phyloP scores from a whole-genome alignment of 2,797 vertebrate species.

The Valencia hispanica region DNA sequence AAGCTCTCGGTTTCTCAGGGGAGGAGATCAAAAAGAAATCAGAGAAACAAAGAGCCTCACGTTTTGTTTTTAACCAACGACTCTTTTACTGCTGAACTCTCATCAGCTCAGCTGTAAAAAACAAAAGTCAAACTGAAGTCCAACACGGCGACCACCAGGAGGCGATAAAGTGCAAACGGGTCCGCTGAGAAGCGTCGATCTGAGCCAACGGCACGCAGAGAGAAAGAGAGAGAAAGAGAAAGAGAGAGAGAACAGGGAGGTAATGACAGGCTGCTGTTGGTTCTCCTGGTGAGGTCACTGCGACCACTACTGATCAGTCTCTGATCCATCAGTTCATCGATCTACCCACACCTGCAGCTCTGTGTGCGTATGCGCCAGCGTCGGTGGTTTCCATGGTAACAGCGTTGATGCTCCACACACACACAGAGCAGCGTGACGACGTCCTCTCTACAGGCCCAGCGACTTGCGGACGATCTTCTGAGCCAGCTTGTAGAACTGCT shows the following conservation, averaged over 20 bases:
- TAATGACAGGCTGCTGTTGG: not conserved
- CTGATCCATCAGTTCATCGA: constrained; percentile 28
- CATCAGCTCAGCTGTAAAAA: not conserved
- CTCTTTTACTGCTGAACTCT: not conserved
- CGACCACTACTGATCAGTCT: not conserved
- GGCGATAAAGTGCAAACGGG: constrained; percentile 46
- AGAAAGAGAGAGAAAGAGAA: not conserved
- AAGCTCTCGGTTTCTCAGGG: not conserved
- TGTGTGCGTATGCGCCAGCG: constrained; percentile 16
- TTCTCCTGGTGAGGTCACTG: constrained; percentile 4
- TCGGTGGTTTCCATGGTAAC: constrained; percentile 32
- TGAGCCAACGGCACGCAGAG: not conserved
- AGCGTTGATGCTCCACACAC: not conserved
- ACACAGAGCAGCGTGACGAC: constrained; percentile 20
- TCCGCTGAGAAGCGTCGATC: constrained; percentile 4
- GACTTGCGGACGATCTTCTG: constrained; percentile 96
- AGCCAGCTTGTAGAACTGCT: constrained; percentile 92
- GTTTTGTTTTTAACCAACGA: constrained; percentile 18
- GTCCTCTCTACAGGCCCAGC: constrained; percentile 84
- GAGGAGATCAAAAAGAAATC: not conserved
- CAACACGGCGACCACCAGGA: constrained; percentile 2
- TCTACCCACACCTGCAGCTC: constrained; percentile 7
- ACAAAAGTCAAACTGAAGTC: not conserved
- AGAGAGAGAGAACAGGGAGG: not conserved
- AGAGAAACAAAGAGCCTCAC: not conserved